Conservation (phyloP, 1,140 invertebrate species). For the Brachionus calyciflorus region DNA sequence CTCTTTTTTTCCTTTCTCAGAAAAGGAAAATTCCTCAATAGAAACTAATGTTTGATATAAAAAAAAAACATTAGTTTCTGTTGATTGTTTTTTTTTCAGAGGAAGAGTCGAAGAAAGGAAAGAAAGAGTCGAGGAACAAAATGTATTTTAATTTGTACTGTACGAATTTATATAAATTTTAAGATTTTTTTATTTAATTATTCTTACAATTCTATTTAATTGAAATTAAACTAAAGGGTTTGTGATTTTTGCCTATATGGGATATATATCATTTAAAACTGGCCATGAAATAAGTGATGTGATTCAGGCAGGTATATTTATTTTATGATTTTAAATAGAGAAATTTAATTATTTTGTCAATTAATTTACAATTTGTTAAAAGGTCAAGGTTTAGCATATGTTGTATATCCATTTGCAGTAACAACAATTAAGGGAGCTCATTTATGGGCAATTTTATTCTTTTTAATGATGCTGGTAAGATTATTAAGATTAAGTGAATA, state of each 20-base stretch:
- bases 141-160: too few relatives aligned
- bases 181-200: too few relatives aligned
- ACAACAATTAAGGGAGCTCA: slow-evolving; percentile 47
- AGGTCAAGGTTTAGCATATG: slow-evolving; percentile 40
- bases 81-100: too few relatives aligned
- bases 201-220: not conserved
- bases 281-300: slow-evolving; percentile 83
- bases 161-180: too few relatives aligned
- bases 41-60: too few relatives aligned
- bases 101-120: too few relatives aligned
- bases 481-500: too few relatives aligned
- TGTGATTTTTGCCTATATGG: slow-evolving; percentile 96
- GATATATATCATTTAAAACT: slow-evolving; percentile 85
- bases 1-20: slow-evolving; percentile 65
- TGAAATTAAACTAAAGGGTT: slow-evolving; percentile 62
- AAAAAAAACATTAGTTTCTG: too few relatives aligned
- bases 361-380: not conserved
- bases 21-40: too few relatives aligned
- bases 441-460: slow-evolving; percentile 49
- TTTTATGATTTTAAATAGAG: not conserved
- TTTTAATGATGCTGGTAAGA: slow-evolving; percentile 49
- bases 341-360: too few relatives aligned
- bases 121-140: too few relatives aligned
- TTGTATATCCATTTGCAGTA: slow-evolving; percentile 47
- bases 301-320: slow-evolving; percentile 65